Conservation (phyloP, 2,888 invertebrate genomes). For the Anoncus sp. region DNA sequence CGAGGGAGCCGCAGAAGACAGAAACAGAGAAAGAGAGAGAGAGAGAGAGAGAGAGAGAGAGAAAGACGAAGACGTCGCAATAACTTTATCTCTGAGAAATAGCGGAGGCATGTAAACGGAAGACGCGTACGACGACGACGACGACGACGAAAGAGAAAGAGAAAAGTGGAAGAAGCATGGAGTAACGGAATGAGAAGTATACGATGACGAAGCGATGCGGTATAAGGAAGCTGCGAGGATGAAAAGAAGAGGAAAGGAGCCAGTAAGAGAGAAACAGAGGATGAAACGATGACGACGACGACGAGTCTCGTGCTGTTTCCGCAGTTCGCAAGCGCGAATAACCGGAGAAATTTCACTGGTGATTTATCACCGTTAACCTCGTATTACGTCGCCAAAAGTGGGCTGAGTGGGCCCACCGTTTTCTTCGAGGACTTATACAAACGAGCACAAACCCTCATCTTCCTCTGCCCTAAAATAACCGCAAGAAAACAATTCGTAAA, state of each 20-base stretch:
- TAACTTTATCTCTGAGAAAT: slow-evolving; percentile 59
- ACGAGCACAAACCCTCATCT: neutral
- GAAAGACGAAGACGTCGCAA: slow-evolving; percentile 34
- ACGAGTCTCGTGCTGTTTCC: slow-evolving; percentile 34
- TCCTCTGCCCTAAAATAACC: neutral
- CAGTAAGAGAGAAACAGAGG: slow-evolving; percentile 30
- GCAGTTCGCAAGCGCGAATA: slow-evolving; percentile 34
- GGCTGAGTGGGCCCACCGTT: neutral
- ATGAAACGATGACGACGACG: slow-evolving; percentile 33
- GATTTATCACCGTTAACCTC: slow-evolving; percentile 52
- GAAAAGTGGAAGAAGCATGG: slow-evolving; percentile 7
- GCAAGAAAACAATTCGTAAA: slow-evolving; percentile 2
- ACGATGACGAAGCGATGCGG: slow-evolving; percentile 18
- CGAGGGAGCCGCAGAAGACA: slow-evolving; percentile 36
- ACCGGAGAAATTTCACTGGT: slow-evolving; percentile 51
- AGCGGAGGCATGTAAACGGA: slow-evolving; percentile 57
- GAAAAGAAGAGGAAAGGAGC: neutral
- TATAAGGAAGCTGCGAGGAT: slow-evolving; percentile 11
- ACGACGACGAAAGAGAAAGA: neutral
- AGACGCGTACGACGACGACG: slow-evolving; percentile 28
- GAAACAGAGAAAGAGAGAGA: too few species aligned
- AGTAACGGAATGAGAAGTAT: slow-evolving; percentile 29
- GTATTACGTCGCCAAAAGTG: slow-evolving; percentile 43
- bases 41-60: neutral
- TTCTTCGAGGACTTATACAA: neutral